Base-by-base conservation (phyloP, 1,140 invertebrate species). In the Saccostrea echinata region DNA sequence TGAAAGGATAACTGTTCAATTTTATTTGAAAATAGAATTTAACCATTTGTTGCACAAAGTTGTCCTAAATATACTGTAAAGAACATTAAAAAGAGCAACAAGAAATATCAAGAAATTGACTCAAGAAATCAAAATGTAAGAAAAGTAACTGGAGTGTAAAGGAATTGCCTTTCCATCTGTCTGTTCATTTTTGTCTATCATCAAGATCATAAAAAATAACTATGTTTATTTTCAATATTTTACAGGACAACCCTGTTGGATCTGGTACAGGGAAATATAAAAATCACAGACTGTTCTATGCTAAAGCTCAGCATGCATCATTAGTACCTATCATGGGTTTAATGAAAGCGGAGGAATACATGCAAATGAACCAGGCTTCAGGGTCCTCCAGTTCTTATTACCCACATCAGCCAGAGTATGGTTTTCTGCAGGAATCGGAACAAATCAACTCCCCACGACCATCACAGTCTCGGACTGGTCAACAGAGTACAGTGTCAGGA, bases 321-420 rank as follows among this genome's bases (percentile, higher is more conserved):
- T 92, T 96, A 18, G 95, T 96, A n/a, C 96, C 96, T 21, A 93
- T 96, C 3, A 93, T 95, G 52, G 96, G 95, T 18, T 91, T 96
- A 8, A 95, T 96, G 84, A 95, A 95, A 91, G 96, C 95, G 87
- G 93, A 94, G n/a, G 95, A 96, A 71, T 95, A 85, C 84, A 51
- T 88, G 35, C 55, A 83, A 55, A 85, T 64, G 84, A 83, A 84
- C 51, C n/a, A 55, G 9, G 55, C 35, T 8, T 6, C 86, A 51
- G 30, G 55, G 24, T 33, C 87, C 61, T 33, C 84, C 33, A 61
- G 87, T 85, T 6, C 81, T n/a, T 24, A n/a, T 18, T 51, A 52
- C 35, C 43, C 43, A 4, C 43, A 43, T 4, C 81, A 51, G 51
- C 81, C 35, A 83, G 51, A 51, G 4, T 83, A 83, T 8, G 81